These are phyloP conservation scores for Anorthoa munda DNA, from an alignment of 2,888 invertebrate genomes.

Conservation along the genomic window DNA sequence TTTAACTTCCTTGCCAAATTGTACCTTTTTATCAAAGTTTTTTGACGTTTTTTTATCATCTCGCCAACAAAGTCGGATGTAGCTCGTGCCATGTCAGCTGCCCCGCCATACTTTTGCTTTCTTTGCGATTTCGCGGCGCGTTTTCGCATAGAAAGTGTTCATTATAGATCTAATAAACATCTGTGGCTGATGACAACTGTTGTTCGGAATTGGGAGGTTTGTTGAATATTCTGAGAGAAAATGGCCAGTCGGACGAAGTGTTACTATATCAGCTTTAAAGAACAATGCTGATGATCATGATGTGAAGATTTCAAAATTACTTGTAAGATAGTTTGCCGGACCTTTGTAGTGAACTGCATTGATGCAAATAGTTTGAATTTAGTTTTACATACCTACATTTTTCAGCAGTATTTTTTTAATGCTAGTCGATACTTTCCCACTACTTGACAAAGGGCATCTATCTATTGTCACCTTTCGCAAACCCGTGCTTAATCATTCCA, in stretches of 20 bases:
- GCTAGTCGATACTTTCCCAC: too few species aligned
- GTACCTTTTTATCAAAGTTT: slow-evolving; percentile 78
- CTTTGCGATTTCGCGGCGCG: slow-evolving; percentile 66
- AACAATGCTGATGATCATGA: too few species aligned
- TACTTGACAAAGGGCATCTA: too few species aligned
- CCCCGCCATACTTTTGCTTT: slow-evolving; percentile 78
- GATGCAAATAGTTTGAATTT: too few species aligned
- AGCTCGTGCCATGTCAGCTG: slow-evolving; percentile 86
- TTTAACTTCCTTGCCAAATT: slow-evolving; percentile 85
- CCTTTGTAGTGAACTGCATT: too few species aligned
- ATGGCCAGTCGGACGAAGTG: not conserved
- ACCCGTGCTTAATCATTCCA: too few species aligned
- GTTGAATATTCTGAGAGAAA: not conserved
- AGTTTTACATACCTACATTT: too few species aligned
- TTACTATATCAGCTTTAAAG: not conserved
- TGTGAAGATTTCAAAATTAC: too few species aligned
- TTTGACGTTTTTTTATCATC: slow-evolving; percentile 74
- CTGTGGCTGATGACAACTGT: slow-evolving; percentile 53
- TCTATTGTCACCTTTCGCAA: too few species aligned
- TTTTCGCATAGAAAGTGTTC: slow-evolving; percentile 64
- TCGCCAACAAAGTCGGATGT: slow-evolving; percentile 76
- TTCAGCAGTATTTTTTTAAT: too few species aligned
- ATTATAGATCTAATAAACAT: slow-evolving; percentile 53
- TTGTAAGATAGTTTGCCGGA: too few species aligned
- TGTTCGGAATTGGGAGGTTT: not conserved